Evolutionary conservation across 1,140 invertebrate genomes (phyloP).

Genomic region (Apis dorsata): DNA sequence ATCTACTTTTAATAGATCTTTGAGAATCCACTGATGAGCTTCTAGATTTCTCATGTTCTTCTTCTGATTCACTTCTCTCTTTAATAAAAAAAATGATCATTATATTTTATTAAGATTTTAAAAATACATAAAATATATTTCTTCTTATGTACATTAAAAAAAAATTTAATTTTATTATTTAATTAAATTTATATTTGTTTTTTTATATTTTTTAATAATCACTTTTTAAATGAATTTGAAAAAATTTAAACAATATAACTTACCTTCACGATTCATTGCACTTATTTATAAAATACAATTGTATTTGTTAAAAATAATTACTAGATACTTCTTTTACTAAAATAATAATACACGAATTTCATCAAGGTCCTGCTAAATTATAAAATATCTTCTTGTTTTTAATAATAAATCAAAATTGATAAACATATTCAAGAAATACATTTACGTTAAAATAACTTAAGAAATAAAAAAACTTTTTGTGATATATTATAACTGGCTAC

Average conservation of each 20-base stretch:
- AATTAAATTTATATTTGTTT: not conserved
- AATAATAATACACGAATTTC: not conserved
- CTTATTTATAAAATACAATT: conserved; percentile 39
- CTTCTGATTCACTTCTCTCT: conserved; percentile 56
- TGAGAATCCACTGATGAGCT: conserved; percentile 51
- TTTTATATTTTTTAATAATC: not conserved
- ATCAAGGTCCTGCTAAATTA: conserved; percentile 32
- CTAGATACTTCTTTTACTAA: not conserved
- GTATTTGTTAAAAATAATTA: conserved; percentile 18
- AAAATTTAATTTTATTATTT: not conserved
- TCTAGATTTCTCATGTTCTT: conserved; percentile 52
- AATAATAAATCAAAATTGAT: conserved; percentile 9
- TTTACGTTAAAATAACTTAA: conserved; percentile 20
- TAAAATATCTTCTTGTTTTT: not conserved
- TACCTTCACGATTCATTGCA: conserved; percentile 56
- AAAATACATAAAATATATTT: not conserved
- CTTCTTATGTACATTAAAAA: not conserved
- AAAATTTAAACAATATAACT: not conserved
- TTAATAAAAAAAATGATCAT: conserved; percentile 32
- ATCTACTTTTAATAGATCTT: conserved; percentile 49
- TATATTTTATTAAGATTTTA: not conserved
- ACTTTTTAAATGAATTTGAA: not conserved
- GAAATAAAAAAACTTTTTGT: not conserved
- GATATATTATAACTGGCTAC: not conserved
- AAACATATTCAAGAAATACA: conserved; percentile 32